Evolutionary conservation across 2,888 invertebrate species (phyloP).

Genomic region (Himalopsyche anomala): DNA sequence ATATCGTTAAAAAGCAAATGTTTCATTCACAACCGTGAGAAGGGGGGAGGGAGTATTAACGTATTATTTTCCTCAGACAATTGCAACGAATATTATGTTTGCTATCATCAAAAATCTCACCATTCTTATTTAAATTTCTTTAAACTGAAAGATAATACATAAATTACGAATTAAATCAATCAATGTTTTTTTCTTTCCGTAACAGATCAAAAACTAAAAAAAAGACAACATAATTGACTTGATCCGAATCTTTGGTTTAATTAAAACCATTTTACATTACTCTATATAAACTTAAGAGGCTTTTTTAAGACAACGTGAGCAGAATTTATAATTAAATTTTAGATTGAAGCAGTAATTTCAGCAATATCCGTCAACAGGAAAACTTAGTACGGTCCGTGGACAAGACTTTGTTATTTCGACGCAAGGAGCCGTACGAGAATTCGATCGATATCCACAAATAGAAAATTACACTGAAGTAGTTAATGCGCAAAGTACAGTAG

Average conservation of each 20-base stretch:
- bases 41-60: too few relatives aligned
- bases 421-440: not conserved
- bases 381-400: not conserved
- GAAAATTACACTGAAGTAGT: not conserved
- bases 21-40: too few relatives aligned
- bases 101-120: too few relatives aligned
- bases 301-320: not conserved
- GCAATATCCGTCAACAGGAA: constrained; percentile 9
- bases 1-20: too few relatives aligned
- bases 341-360: not conserved
- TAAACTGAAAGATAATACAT: too few relatives aligned
- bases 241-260: not conserved
- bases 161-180: too few relatives aligned
- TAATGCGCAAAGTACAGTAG: not conserved
- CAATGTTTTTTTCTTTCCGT: too few relatives aligned
- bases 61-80: too few relatives aligned
- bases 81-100: too few relatives aligned
- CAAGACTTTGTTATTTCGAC: not conserved
- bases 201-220: too few relatives aligned
- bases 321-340: not conserved
- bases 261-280: not conserved
- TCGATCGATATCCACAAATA: constrained; percentile 8
- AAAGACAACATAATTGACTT: too few relatives aligned
- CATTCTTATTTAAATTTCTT: too few relatives aligned
- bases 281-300: not conserved